A percentile compares a stretch with the other conserved stretches of the same genome.
Evolutionary conservation across 2,888 invertebrate species (phyloP).

Genomic region (Temnothorax unifasciatus): DNA sequence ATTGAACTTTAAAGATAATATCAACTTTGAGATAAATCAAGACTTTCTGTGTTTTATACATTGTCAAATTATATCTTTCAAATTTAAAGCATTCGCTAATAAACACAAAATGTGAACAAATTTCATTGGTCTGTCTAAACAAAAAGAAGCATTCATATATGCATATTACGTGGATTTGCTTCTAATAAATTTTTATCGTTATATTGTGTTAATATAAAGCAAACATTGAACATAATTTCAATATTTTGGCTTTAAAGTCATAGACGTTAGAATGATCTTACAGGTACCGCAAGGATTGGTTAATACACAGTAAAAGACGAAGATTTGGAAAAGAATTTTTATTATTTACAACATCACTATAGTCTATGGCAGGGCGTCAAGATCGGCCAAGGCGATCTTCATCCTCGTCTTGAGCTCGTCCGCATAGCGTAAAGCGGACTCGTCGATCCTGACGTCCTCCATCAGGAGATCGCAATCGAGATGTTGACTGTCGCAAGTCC

Average conservation of each 20-base stretch:
- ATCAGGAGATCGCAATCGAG: conserved; percentile 82
- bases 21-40: background rate
- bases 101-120: background rate
- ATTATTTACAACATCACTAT: conserved; percentile 65
- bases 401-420: conserved; percentile 79
- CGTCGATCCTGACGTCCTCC: conserved; percentile 78
- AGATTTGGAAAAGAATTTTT: conserved; percentile 32
- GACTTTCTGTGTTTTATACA: background rate
- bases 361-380: conserved; percentile 67
- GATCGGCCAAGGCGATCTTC: conserved; percentile 70
- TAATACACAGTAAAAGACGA: background rate
- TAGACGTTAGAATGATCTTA: background rate
- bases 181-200: background rate
- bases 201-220: background rate
- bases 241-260: background rate
- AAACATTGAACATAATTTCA: background rate
- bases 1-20: background rate
- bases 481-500: conserved; percentile 84
- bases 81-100: background rate
- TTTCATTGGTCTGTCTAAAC: background rate
- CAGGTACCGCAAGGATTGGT: background rate
- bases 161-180: background rate
- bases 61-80: background rate
- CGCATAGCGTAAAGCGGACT: conserved; percentile 79
- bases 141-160: background rate